A percentile compares a stretch with the other conserved stretches of the same genome.
Evolutionary conservation across 2,113 vertebrate genomes (phyloP).

Genomic region (Platanista minor): DNA sequence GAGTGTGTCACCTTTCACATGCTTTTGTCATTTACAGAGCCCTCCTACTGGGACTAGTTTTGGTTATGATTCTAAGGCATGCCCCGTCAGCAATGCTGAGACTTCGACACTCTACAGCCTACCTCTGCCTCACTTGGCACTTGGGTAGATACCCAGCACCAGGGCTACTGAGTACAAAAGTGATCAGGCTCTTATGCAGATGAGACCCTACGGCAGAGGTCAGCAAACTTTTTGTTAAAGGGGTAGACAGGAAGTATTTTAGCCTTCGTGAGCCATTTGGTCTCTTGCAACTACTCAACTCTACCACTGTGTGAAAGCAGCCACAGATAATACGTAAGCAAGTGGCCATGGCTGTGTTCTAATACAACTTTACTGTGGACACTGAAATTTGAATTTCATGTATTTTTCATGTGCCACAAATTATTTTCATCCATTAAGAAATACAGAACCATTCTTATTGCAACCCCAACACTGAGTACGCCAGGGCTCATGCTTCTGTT

Average conservation of each 20-base stretch:
- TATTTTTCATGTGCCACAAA: neutral
- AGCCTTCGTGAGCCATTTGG: neutral
- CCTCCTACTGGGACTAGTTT: neutral
- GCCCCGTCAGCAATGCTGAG: neutral
- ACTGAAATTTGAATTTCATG: neutral
- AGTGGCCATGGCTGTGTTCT: neutral
- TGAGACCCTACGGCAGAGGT: neutral
- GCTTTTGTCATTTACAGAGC: neutral
- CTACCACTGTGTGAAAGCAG: neutral
- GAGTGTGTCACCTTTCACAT: neutral
- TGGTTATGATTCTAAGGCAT: neutral
- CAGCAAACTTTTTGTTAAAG: neutral
- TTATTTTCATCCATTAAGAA: neutral
- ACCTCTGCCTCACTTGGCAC: neutral
- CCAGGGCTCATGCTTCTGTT: neutral
- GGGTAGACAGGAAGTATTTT: neutral
- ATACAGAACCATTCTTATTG: neutral
- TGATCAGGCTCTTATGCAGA: neutral
- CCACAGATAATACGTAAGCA: neutral
- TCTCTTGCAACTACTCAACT: neutral
- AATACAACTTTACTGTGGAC: neutral
- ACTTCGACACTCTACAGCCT: neutral
- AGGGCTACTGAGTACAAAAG: neutral
- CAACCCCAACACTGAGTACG: neutral
- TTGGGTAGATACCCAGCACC: neutral